These are phyloP conservation scores for Cairina moschata DNA, from an alignment of 2,113 vertebrate genomes.

Conservation along the genomic window DNA sequence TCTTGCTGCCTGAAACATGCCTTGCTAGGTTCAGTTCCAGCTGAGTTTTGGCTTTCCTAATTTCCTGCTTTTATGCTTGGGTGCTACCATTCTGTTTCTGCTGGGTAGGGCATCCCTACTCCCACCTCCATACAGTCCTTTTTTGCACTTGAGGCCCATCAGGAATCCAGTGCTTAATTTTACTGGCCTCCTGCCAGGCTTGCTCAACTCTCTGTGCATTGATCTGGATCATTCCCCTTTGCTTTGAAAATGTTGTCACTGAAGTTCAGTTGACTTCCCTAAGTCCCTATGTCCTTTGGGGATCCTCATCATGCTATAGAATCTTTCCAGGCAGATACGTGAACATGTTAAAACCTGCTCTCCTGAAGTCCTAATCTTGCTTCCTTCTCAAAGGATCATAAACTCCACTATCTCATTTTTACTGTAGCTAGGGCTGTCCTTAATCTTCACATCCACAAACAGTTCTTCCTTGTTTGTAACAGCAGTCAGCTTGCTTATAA, in stretches of 20 bases:
- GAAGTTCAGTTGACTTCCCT: not conserved
- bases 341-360: not conserved
- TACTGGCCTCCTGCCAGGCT: not conserved
- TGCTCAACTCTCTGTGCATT: not conserved
- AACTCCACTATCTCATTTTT: not conserved
- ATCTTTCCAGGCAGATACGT: not conserved
- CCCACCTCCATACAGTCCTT: not conserved
- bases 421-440: not conserved
- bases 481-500: not conserved
- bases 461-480: not conserved
- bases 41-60: not conserved
- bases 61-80: not conserved
- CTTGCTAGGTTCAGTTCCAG: not conserved
- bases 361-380: not conserved
- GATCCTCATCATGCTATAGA: not conserved
- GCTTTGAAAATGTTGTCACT: not conserved
- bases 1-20: no score
- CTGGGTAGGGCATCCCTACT: not conserved
- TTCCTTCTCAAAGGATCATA: not conserved
- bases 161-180: not conserved
- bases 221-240: not conserved
- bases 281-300: not conserved
- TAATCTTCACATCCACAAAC: not conserved
- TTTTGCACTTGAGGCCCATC: not conserved
- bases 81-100: not conserved